A percentile compares a stretch with the other conserved stretches of the same genome.
Evolutionary conservation across 1,140 invertebrate genomes (phyloP).

Genomic region (Galleria mellonella): DNA sequence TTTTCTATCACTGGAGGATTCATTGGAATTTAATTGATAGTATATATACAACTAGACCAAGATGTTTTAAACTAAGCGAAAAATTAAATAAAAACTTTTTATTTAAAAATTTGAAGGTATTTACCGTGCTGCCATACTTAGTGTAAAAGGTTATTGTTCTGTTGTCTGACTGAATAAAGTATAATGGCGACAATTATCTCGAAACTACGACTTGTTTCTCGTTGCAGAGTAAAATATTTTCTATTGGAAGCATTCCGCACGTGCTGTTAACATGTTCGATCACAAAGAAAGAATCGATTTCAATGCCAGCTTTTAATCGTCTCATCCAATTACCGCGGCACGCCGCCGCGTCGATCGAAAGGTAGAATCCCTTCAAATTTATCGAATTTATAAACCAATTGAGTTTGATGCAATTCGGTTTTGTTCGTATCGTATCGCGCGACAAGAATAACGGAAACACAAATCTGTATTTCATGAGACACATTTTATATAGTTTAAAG

Average conservation of each 20-base stretch:
- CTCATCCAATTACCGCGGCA: constrained; percentile 43
- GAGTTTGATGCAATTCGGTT: constrained; percentile 49
- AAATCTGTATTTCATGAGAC: neutral
- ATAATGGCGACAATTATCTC: too few relatives aligned
- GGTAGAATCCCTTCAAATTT: constrained; percentile 58
- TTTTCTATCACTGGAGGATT: too few relatives aligned
- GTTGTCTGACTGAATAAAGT: too few relatives aligned
- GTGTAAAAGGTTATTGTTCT: too few relatives aligned
- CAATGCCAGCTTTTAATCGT: constrained; percentile 48
- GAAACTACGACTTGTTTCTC: too few relatives aligned
- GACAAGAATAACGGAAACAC: constrained; percentile 14
- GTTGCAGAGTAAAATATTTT: too few relatives aligned
- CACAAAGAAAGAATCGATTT: constrained; percentile 55
- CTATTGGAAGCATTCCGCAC: constrained; percentile 26
- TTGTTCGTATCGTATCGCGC: constrained; percentile 25
- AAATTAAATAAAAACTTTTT: too few relatives aligned
- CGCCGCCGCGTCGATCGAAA: constrained; percentile 26
- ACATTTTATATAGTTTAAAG: neutral
- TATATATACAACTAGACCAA: too few relatives aligned
- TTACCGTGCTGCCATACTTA: too few relatives aligned
- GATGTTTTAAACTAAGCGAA: too few relatives aligned
- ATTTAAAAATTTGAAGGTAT: too few relatives aligned
- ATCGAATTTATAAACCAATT: constrained; percentile 66
- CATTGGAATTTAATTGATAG: too few relatives aligned
- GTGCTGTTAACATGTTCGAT: constrained; percentile 47